Evolutionary conservation across 2,797 vertebrate genomes (phyloP).

Genomic region (Etheostoma perlongum): DNA sequence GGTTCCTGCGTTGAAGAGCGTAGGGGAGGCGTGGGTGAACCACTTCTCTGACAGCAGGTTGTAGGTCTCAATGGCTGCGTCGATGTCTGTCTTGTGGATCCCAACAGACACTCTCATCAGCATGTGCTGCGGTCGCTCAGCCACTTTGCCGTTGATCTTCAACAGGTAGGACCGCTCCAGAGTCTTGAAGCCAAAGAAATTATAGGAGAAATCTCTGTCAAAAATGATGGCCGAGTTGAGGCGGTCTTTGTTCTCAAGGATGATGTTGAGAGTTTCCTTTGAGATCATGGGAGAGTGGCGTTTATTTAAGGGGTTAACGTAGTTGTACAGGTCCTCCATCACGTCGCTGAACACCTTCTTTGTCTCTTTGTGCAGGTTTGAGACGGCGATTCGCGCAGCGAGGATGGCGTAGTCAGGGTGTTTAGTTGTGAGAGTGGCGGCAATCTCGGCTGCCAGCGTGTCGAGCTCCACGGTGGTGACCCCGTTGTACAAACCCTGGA

Average conservation of each 20-base stretch:
- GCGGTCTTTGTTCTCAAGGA: conserved; percentile 94
- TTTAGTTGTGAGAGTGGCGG: conserved; percentile 97
- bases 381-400: conserved; percentile 95
- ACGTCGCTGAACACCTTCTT: conserved; percentile 99
- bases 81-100: conserved; percentile 91
- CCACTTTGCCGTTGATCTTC: conserved; percentile 95
- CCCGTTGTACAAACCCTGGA: conserved; percentile 96
- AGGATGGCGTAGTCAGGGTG: conserved; percentile 97
- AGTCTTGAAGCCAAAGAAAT: conserved; percentile 99
- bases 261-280: conserved; percentile 90
- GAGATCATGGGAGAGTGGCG: conserved; percentile 96
- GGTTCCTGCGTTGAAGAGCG: conserved; percentile 97
- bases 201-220: conserved; percentile 98
- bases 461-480: conserved; percentile 97
- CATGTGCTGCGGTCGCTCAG: conserved; percentile 98
- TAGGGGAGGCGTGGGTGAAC: conserved; percentile 99
- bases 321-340: conserved; percentile 96
- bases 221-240: conserved; percentile 98
- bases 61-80: conserved; percentile 96
- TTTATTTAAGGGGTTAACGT: conserved; percentile 92
- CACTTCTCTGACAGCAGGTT: conserved; percentile 97
- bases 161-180: conserved; percentile 96
- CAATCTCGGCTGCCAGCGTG: conserved; percentile 94
- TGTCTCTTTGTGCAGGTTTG: conserved; percentile 98
- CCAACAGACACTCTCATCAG: conserved; percentile 97